phyloP scores from a whole-genome alignment of 2,797 vertebrate genomes.

The Peromyscus nudipes region DNA sequence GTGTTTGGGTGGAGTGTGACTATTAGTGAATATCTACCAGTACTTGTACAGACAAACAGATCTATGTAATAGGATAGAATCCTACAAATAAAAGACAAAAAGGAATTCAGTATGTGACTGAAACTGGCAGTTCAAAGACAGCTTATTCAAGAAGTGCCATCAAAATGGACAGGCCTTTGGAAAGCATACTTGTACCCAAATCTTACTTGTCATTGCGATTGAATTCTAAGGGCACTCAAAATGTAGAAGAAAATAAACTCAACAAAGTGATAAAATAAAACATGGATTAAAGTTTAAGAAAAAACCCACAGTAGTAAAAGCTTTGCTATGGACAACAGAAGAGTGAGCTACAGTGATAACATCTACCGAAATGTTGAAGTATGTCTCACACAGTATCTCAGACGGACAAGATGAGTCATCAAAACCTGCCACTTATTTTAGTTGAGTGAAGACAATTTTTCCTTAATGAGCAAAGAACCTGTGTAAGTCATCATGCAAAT shows the following conservation, averaged over 20 bases:
- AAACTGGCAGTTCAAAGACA: not conserved
- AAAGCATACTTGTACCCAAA: not conserved
- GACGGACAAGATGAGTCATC: not conserved
- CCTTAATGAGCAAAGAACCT: not conserved
- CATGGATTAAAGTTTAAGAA: slow-evolving; percentile 9
- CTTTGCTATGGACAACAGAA: slow-evolving; percentile 23
- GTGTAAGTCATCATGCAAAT: slow-evolving; percentile 8
- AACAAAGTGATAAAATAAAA: slow-evolving; percentile 12
- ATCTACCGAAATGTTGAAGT: not conserved
- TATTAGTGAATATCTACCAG: not conserved
- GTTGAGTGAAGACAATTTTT: not conserved
- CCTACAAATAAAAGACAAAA: not conserved
- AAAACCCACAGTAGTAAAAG: slow-evolving; percentile 32
- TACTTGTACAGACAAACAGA: not conserved
- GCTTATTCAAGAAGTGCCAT: not conserved
- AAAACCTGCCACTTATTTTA: not conserved
- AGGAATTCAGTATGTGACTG: not conserved
- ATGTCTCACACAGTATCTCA: not conserved
- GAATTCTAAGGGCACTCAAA: not conserved
- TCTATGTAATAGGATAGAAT: not conserved
- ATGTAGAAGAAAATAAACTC: not conserved
- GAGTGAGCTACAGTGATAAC: not conserved
- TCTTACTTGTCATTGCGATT: not conserved
- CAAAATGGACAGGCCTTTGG: not conserved
- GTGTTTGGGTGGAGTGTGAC: not conserved